A percentile compares a stretch with the other conserved stretches of the same genome.
phyloP scores from a whole-genome alignment of 2,113 vertebrate species.

The Pungitius pungitius region DNA sequence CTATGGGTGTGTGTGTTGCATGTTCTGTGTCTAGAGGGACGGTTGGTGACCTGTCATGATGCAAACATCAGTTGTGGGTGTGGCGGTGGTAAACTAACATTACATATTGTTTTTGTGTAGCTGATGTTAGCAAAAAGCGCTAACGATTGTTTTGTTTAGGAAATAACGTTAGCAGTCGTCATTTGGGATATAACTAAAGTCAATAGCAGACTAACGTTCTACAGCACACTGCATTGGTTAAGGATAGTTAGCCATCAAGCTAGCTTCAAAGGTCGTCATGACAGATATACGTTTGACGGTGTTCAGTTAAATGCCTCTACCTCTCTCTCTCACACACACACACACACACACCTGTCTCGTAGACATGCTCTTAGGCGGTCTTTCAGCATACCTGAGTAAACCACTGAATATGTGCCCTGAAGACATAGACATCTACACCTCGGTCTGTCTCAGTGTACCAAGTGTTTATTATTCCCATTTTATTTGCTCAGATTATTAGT shows the following conservation, averaged over 20 bases:
- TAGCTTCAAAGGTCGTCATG: neutral
- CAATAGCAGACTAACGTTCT: neutral
- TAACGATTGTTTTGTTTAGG: neutral
- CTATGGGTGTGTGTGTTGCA: neutral
- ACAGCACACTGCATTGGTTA: neutral
- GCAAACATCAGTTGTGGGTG: constrained; percentile 63
- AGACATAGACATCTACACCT: neutral
- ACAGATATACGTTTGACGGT: neutral
- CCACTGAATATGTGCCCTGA: neutral
- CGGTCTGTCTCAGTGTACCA: neutral
- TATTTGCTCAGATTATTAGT: neutral
- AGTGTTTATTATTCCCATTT: neutral
- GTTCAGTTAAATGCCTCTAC: neutral
- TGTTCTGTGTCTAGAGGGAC: neutral
- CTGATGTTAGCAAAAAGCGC: constrained; percentile 23
- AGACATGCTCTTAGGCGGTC: neutral
- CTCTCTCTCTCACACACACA: neutral
- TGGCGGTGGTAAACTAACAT: constrained; percentile 48
- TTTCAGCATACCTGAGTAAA: neutral
- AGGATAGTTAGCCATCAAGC: neutral
- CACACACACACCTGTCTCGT: neutral
- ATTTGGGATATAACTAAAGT: neutral
- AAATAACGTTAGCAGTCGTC: neutral
- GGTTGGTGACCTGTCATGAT: constrained; percentile 47
- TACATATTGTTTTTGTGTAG: constrained; percentile 12